Conservation (phyloP, 2,113 vertebrate genomes). For the Cromileptes altivelis region DNA sequence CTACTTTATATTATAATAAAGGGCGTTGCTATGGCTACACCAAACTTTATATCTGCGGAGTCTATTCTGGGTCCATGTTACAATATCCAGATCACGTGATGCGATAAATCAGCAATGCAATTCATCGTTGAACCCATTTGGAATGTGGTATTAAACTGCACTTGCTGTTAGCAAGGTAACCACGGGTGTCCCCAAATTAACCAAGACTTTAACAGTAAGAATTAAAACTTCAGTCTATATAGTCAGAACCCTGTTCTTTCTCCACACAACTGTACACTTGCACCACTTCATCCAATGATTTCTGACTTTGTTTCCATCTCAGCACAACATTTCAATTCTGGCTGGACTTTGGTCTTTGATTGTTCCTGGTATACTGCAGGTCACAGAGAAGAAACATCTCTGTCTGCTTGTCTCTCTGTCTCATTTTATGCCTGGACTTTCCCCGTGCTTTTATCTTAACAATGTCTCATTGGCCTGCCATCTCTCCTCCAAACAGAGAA, state of each 20-base stretch:
- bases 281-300: background rate
- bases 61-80: no score
- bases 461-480: conserved; percentile 38
- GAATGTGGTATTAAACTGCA: background rate
- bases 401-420: conserved; percentile 3
- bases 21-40: no score
- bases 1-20: no score
- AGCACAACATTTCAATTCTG: conserved; percentile 15
- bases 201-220: background rate
- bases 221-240: background rate
- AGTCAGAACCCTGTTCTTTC: background rate
- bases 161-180: background rate
- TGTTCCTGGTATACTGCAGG: conserved; percentile 7
- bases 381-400: conserved; percentile 24
- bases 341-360: conserved; percentile 20
- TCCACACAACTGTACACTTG: background rate
- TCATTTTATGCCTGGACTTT: conserved; percentile 7
- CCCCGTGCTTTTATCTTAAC: conserved; percentile 41
- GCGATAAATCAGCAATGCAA: no score
- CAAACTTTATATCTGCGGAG: no score
- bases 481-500: conserved; percentile 49
- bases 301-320: conserved; percentile 18
- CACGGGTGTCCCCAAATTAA: background rate
- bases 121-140: no score
- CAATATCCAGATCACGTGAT: no score